phyloP scores from a whole-genome alignment of 2,113 vertebrate species.

The Rhinichthys klamathensis region DNA sequence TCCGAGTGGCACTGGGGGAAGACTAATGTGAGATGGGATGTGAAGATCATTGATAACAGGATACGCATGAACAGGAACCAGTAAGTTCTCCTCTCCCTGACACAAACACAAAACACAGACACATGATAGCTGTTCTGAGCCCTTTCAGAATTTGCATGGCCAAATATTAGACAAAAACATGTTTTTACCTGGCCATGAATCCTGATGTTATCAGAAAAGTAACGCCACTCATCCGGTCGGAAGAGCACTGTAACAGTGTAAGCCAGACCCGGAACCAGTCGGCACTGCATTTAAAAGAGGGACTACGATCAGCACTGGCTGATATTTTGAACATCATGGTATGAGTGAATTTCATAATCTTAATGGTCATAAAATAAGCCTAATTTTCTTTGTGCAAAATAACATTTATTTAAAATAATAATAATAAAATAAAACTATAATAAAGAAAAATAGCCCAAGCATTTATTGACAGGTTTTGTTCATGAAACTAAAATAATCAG shows the following conservation, averaged over 20 bases:
- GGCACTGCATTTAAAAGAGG: constrained; percentile 72
- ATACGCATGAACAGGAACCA: constrained; percentile 90
- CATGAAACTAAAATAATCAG: background rate
- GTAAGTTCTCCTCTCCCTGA: constrained; percentile 87
- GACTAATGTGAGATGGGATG: constrained; percentile 85
- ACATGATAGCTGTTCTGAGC: background rate
- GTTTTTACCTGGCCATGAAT: constrained; percentile 86
- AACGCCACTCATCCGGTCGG: constrained; percentile 88
- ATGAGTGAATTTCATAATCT: background rate
- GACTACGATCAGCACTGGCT: background rate
- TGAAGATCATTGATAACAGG: constrained; percentile 83
- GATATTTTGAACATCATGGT: too few relatives aligned
- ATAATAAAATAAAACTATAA: background rate
- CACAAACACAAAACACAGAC: constrained; percentile 54
- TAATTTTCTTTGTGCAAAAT: background rate
- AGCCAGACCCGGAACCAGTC: constrained; percentile 87
- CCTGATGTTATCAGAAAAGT: constrained; percentile 91
- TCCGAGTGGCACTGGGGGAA: constrained; percentile 83
- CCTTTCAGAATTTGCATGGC: background rate
- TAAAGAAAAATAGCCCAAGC: too few relatives aligned
- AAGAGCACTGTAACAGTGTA: constrained; percentile 81
- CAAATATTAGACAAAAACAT: background rate
- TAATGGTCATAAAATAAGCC: background rate
- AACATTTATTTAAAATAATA: background rate
- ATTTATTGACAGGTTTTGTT: background rate